Evolutionary conservation across 2,797 vertebrate species (phyloP).

Genomic region (Myotis daubentonii): DNA sequence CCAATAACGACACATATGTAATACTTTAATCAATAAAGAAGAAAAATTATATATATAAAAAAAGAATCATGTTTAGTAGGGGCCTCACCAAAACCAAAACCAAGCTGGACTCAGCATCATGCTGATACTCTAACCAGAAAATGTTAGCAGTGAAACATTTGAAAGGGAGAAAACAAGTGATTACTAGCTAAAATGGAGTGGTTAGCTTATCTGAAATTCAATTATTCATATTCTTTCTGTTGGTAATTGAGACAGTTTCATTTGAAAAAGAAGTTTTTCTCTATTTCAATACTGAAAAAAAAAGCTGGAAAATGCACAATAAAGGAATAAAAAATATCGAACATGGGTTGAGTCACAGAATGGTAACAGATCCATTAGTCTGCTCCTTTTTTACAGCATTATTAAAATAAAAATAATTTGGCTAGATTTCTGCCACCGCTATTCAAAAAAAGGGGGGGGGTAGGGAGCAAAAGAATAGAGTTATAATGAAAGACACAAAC

Average conservation of each 20-base stretch:
- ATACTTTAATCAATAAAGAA: too few species aligned
- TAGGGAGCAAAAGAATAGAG: neutral
- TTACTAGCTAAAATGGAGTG: neutral
- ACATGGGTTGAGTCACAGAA: neutral
- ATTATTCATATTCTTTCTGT: neutral
- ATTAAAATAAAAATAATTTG: neutral
- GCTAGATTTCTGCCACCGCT: slow-evolving; percentile 3
- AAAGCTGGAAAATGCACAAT: neutral
- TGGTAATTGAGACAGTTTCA: neutral
- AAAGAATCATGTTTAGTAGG: neutral
- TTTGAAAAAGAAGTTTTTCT: neutral
- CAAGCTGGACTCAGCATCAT: neutral
- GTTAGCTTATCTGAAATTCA: neutral
- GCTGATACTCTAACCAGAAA: neutral
- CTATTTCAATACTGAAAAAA: slow-evolving; percentile 26
- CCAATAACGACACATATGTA: too few species aligned
- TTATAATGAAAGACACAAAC: slow-evolving; percentile 22
- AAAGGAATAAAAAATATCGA: neutral
- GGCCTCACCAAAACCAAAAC: neutral
- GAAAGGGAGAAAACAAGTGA: neutral
- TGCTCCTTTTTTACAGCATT: slow-evolving; percentile 8
- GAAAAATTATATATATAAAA: too few species aligned
- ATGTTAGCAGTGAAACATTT: neutral
- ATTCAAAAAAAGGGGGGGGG: neutral
- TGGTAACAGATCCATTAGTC: neutral